These are phyloP conservation scores for Anagyrus pseudococci DNA, from an alignment of 2,888 invertebrate genomes.

Conservation along the genomic window DNA sequence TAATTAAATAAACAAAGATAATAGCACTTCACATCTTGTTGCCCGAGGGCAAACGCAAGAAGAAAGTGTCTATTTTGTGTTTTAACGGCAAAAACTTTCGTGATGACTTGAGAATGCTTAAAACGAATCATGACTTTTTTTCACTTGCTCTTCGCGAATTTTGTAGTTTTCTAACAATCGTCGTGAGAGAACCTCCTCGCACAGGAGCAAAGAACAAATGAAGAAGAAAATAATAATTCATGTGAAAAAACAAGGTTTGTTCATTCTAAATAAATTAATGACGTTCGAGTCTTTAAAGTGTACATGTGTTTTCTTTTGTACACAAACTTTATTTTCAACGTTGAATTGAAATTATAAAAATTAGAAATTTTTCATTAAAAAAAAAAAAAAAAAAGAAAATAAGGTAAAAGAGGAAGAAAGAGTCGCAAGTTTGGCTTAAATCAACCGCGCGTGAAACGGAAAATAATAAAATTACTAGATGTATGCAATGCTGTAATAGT, in stretches of 20 bases:
- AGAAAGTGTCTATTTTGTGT: constrained; percentile 16
- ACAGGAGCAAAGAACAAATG: constrained; percentile 12
- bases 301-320: constrained; percentile 18
- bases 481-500: constrained; percentile 8
- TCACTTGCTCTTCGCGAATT: constrained; percentile 20
- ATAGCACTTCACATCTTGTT: constrained; percentile 9
- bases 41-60: background rate
- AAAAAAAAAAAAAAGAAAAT: constrained; percentile 11
- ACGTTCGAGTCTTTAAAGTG: constrained; percentile 1
- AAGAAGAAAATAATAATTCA: constrained; percentile 16
- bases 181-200: constrained; percentile 21
- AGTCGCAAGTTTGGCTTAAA: no score
- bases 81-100: constrained; percentile 29
- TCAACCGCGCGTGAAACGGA: constrained; percentile 9
- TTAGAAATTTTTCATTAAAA: constrained; percentile 19
- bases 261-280: background rate
- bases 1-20: constrained; percentile 28
- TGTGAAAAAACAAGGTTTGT: constrained; percentile 7
- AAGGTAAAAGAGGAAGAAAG: constrained; percentile 16
- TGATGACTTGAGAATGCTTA: constrained; percentile 28
- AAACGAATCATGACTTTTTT: constrained; percentile 28
- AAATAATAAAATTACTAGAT: constrained; percentile 23
- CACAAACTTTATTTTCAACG: constrained; percentile 23
- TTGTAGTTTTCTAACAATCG: no score
- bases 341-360: constrained; percentile 27